These are phyloP conservation scores for Athalia rosae DNA, from an alignment of 2,888 invertebrate species.

Conservation along the genomic window DNA sequence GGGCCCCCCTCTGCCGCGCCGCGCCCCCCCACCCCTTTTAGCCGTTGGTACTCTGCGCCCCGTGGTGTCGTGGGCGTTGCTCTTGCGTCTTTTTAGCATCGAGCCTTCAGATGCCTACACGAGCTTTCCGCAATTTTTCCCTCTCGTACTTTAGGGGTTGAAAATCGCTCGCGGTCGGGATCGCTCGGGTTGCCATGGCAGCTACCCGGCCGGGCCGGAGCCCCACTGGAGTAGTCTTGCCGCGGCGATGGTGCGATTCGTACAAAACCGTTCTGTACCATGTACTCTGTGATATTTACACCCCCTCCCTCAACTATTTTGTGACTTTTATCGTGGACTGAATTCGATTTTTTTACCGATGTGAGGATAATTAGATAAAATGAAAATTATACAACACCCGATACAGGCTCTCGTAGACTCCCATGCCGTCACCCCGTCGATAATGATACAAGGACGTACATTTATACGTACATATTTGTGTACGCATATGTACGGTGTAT, in stretches of 20 bases:
- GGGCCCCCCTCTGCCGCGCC: neutral
- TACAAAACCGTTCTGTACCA: conserved; percentile 22
- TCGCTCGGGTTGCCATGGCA: conserved; percentile 40
- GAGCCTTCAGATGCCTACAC: conserved; percentile 35
- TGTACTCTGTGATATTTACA: conserved; percentile 30
- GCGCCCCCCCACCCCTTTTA: too few relatives aligned
- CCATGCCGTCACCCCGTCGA: neutral
- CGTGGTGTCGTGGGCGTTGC: conserved; percentile 35
- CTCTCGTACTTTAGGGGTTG: conserved; percentile 35
- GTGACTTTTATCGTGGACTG: conserved; percentile 22
- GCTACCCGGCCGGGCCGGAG: conserved; percentile 39
- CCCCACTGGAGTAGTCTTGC: conserved; percentile 37
- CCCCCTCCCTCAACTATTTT: conserved; percentile 25
- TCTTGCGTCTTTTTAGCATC: conserved; percentile 39
- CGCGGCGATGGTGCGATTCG: conserved; percentile 39
- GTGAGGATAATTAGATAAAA: conserved; percentile 21
- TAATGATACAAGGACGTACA: neutral
- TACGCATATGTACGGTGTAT: neutral
- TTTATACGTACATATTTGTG: neutral
- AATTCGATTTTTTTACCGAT: conserved; percentile 11
- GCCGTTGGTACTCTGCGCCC: conserved; percentile 7
- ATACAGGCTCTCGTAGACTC: neutral
- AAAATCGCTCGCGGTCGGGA: conserved; percentile 31
- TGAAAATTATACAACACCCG: neutral
- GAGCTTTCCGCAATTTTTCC: conserved; percentile 38